Evolutionary conservation across 2,888 invertebrate genomes (phyloP).

Genomic region (Agonum fuliginosum): DNA sequence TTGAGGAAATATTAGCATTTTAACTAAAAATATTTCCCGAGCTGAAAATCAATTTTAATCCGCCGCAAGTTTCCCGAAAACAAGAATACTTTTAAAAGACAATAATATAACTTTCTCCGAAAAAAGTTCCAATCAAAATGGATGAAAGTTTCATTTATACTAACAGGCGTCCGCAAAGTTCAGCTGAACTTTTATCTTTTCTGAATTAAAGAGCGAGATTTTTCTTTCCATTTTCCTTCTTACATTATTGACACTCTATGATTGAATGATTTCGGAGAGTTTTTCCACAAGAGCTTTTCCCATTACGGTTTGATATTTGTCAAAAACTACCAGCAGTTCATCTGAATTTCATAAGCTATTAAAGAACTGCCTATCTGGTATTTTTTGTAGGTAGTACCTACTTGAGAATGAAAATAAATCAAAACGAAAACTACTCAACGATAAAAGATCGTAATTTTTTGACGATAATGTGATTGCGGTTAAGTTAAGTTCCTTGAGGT

Average conservation of each 20-base stretch:
- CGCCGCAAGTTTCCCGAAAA: neutral
- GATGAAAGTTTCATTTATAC: slow-evolving; percentile 27
- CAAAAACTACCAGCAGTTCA: neutral
- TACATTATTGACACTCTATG: slow-evolving; percentile 38
- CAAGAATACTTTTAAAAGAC: slow-evolving; percentile 23
- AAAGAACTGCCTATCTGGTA: no score
- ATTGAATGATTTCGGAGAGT: neutral
- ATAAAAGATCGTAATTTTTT: no score
- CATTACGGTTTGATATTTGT: no score
- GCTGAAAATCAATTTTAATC: neutral
- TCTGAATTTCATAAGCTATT: no score
- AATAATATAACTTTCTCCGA: slow-evolving; percentile 23
- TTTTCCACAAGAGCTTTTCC: slow-evolving; percentile 3
- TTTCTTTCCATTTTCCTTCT: slow-evolving; percentile 27
- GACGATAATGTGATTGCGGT: no score
- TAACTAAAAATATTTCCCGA: neutral
- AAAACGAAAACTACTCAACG: no score
- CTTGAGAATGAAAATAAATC: no score
- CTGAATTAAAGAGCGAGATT: slow-evolving; percentile 39
- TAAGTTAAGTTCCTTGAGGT: no score
- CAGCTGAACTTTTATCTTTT: slow-evolving; percentile 25
- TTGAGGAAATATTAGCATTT: neutral
- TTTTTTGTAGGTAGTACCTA: no score
- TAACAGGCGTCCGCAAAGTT: slow-evolving; percentile 12
- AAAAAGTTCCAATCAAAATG: slow-evolving; percentile 29